A percentile compares a stretch with the other conserved stretches of the same genome.
Conservation (phyloP, 2,888 invertebrate genomes). For the Xestia ashworthii region DNA sequence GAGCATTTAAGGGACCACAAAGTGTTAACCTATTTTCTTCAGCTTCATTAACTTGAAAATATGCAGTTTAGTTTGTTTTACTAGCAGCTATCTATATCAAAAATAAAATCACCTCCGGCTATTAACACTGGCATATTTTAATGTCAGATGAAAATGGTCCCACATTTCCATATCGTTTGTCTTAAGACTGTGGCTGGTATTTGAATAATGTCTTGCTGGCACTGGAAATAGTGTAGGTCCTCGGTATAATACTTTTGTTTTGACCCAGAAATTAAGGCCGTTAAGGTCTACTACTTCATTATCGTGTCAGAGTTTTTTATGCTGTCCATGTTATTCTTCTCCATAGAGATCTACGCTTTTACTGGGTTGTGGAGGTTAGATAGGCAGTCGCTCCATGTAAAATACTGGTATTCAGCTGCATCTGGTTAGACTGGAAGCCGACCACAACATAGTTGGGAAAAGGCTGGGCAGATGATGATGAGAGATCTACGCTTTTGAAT, state of each 20-base stretch:
- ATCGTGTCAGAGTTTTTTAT: no score
- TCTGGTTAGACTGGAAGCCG: no score
- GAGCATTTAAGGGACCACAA: neutral
- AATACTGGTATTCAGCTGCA: no score
- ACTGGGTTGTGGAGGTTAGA: no score
- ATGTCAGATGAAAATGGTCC: conserved; percentile 33
- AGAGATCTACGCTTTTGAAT: no score
- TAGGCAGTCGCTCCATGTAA: no score
- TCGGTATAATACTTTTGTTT: conserved; percentile 1
- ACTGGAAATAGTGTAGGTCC: conserved; percentile 10
- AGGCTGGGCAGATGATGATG: no score
- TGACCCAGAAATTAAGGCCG: neutral
- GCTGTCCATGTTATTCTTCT: no score
- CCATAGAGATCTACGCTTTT: no score
- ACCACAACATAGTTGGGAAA: no score
- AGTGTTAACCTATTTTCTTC: neutral
- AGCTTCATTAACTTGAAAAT: neutral
- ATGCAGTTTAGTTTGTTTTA: neutral
- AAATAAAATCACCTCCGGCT: neutral
- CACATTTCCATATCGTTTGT: conserved; percentile 45
- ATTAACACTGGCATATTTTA: neutral
- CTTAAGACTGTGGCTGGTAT: conserved; percentile 9
- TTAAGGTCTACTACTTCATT: no score
- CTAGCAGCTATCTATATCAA: no score
- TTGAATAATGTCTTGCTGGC: conserved; percentile 8